phyloP scores from a whole-genome alignment of 2,113 vertebrate species.

The Neodon shergylaensis region DNA sequence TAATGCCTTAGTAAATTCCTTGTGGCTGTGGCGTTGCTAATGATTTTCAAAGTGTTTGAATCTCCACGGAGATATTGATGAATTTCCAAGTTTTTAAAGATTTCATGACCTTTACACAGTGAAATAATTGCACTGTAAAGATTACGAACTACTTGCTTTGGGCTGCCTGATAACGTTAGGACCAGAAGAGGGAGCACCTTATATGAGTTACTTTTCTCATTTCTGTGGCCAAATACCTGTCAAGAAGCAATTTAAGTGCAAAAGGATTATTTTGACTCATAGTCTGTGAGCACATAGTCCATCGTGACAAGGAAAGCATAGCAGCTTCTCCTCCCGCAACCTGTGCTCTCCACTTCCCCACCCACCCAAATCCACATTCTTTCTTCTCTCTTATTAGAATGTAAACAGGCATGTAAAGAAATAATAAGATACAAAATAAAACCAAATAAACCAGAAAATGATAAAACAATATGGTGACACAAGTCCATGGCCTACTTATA shows the following conservation, averaged over 20 bases:
- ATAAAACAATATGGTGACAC: not conserved
- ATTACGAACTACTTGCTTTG: not conserved
- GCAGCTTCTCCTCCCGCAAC: not conserved
- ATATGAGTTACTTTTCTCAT: not conserved
- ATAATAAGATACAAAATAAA: too few relatives aligned
- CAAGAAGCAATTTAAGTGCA: not conserved
- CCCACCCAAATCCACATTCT: too few relatives aligned
- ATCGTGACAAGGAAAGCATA: too few relatives aligned
- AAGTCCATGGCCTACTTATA: not conserved
- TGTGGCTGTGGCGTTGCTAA: not conserved
- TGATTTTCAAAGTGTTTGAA: not conserved
- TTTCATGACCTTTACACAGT: not conserved
- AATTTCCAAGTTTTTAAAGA: not conserved
- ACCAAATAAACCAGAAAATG: too few relatives aligned
- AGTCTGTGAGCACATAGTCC: too few relatives aligned
- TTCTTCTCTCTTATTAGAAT: too few relatives aligned
- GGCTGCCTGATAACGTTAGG: not conserved
- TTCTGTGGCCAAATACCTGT: not conserved
- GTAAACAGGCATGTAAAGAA: too few relatives aligned
- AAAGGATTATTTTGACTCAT: not conserved
- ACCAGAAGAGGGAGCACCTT: not conserved
- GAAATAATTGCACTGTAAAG: constrained; percentile 12
- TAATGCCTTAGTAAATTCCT: not conserved
- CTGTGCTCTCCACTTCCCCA: too few relatives aligned
- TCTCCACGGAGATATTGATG: not conserved